Evolutionary conservation across 2,113 vertebrate genomes (phyloP), one percentile per base, ranked within the genome.

Genomic region (Macroglossus sobrinus): DNA sequence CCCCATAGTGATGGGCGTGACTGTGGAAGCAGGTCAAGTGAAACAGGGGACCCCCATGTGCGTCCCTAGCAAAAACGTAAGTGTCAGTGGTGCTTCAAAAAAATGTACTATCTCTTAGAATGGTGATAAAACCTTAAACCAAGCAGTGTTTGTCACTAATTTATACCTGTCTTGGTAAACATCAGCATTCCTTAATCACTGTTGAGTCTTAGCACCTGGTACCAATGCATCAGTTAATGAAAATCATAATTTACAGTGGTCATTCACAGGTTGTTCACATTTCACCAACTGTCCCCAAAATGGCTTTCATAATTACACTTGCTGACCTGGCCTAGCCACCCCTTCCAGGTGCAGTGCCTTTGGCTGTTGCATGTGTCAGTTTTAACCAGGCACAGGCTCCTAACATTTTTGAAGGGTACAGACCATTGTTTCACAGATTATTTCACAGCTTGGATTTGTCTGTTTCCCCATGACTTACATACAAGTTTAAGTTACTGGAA

Each of bases 1-100:
- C 93, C 99, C 99, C 43, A 99, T 99, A 89, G 99, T 99, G 96
- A 99, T 99, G 98, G 99, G 99, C 0, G 99, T 99, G 0, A 94
- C 96, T 1, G 98, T 99, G 84, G 99, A 99, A 81, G 99, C 99
- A 0, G 99, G 99, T 0, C 98, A 99, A 61, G 98, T 99, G 87
- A 99, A 99, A 59, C 99, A 99, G 64, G 99, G 99, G 9, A 99
- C 99, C 22, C 99, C 99, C 1, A 98, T 99, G 94, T 99, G 99
- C 22, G 99, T 99, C 72, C 99, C 99, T 33, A 99, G 98, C 97
- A 99, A 99, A 99, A 99, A 99, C 2, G 99, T 99, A 97, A 99
- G 99, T 98, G 91, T 71, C 30, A 21, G 18, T 43, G 50, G 30
- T 66, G 53, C 24, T 81, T 81, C 18, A 7, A 22, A 35, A 35